These are phyloP conservation scores for Cynodonichthys magdalenae DNA, from an alignment of 2,797 vertebrate species.

Conservation along the genomic window DNA sequence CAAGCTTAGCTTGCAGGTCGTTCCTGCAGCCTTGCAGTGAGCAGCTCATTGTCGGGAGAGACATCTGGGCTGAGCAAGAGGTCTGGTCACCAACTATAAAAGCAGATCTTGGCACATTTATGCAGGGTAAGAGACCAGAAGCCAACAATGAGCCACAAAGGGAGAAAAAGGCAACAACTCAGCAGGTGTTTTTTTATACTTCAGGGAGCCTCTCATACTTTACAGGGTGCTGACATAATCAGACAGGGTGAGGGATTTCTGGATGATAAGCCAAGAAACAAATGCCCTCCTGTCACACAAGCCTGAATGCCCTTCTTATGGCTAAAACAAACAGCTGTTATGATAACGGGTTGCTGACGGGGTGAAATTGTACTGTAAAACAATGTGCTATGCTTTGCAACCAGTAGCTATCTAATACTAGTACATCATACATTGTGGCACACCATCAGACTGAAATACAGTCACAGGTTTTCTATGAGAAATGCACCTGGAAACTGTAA, in stretches of 20 bases:
- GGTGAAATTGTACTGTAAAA: slow-evolving; percentile 76
- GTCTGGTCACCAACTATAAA: slow-evolving; percentile 38
- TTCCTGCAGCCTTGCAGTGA: slow-evolving; percentile 37
- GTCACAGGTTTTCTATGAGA: slow-evolving; percentile 26
- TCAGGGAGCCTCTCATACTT: slow-evolving; percentile 31
- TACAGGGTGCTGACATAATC: slow-evolving; percentile 65
- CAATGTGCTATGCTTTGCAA: slow-evolving; percentile 56
- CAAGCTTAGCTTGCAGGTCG: slow-evolving; percentile 50
- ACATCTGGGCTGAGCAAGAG: slow-evolving; percentile 24
- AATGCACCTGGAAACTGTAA: slow-evolving; percentile 44
- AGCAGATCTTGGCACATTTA: slow-evolving; percentile 38
- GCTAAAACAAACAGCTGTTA: slow-evolving; percentile 74
- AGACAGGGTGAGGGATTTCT: slow-evolving; percentile 43
- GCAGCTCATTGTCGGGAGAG: slow-evolving; percentile 55
- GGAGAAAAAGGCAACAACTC: slow-evolving; percentile 21
- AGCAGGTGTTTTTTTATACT: slow-evolving; percentile 14
- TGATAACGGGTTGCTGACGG: slow-evolving; percentile 67
- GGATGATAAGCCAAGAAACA: slow-evolving; percentile 51
- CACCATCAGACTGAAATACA: slow-evolving; percentile 62
- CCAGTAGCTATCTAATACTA: slow-evolving; percentile 53
- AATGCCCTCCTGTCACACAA: slow-evolving; percentile 54
- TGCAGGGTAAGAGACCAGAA: slow-evolving; percentile 8
- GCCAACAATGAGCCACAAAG: slow-evolving; percentile 3
- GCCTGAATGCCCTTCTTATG: slow-evolving; percentile 53
- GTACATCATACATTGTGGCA: slow-evolving; percentile 68